Base-by-base conservation (phyloP, 2,888 invertebrate species). In the Xestoiulus laeticollis region DNA sequence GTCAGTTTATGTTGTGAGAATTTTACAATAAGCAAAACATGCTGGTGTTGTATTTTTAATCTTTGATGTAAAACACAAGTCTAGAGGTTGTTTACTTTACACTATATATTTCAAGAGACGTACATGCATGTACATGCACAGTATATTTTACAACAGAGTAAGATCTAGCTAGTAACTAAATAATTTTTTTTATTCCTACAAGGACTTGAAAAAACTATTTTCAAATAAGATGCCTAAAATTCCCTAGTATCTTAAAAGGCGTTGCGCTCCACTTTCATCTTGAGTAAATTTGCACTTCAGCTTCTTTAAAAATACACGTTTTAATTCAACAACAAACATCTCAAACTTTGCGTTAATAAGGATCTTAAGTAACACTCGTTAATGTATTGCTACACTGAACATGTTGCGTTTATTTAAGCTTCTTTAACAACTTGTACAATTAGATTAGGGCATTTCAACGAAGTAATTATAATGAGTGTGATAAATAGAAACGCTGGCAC, bases 391-490 rank as follows among this genome's bases (percentile, higher is more conserved):
- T 78, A 30, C 26, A 1, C 12, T 78, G 30, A 12, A 26, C 30
- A 30, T 78, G 78, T 78, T 26, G 78, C 78, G 14, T 16, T 30
- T 78, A 78, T 78, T 6, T 14, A 78, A 78, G 78, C 78, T 30
- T 26, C 26, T 30, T 14, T 78, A 30, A 78, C 78, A 78, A 30
- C 78, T 30, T 78, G 30, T 10, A 26, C 78, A 78, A 78, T 78
- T 78, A 78, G 78, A 26, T 30, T 78, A 78, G 30, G 78, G 78
- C 78, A 78, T 78, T 78, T 30, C 78, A 78, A 30, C 30, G 30
- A 30, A 26, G 78, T 78, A 78, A 78, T 78, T 78, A 78, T 48
- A 48, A 48, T 78, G 26, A 78, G 78, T 68, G 68, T 78, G 26
- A 78, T 4, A 30, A 14, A 78, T 26, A 30, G 78, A 12, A 30